phyloP scores from a whole-genome alignment of 2,113 vertebrate species.

The Ceyx melanurus region DNA sequence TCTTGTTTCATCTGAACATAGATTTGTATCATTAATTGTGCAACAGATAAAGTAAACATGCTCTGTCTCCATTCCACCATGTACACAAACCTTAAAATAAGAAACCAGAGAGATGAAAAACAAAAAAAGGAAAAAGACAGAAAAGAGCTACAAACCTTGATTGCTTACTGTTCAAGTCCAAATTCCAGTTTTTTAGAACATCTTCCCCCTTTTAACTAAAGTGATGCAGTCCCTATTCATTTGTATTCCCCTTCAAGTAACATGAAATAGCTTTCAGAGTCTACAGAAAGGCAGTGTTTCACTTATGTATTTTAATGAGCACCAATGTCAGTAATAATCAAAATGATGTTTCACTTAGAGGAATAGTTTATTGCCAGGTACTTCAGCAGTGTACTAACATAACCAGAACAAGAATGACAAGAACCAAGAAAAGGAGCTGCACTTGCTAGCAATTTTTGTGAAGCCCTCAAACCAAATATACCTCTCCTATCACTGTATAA shows the following conservation, averaged over 20 bases:
- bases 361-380: constrained; percentile 74
- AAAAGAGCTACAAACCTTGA: background rate
- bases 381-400: constrained; percentile 46
- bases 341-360: constrained; percentile 77
- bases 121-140: background rate
- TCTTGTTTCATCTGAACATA: constrained; percentile 25
- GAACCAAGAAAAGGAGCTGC: constrained; percentile 3
- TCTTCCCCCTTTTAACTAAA: constrained; percentile 58
- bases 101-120: constrained; percentile 9
- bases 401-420: constrained; percentile 36
- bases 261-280: constrained; percentile 86
- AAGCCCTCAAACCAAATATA: constrained; percentile 3
- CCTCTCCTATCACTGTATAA: background rate
- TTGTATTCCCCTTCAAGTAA: constrained; percentile 82
- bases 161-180: constrained; percentile 28
- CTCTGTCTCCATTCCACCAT: background rate
- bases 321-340: constrained; percentile 82
- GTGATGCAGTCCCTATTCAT: constrained; percentile 78
- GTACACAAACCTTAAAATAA: background rate
- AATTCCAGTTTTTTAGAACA: constrained; percentile 31
- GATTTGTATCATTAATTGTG: background rate
- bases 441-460: background rate
- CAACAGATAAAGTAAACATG: background rate
- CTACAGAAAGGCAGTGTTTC: constrained; percentile 82
- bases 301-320: constrained; percentile 90